Evolutionary conservation across 2,797 vertebrate genomes (phyloP).

Genomic region (Gymnothorax reevesii): DNA sequence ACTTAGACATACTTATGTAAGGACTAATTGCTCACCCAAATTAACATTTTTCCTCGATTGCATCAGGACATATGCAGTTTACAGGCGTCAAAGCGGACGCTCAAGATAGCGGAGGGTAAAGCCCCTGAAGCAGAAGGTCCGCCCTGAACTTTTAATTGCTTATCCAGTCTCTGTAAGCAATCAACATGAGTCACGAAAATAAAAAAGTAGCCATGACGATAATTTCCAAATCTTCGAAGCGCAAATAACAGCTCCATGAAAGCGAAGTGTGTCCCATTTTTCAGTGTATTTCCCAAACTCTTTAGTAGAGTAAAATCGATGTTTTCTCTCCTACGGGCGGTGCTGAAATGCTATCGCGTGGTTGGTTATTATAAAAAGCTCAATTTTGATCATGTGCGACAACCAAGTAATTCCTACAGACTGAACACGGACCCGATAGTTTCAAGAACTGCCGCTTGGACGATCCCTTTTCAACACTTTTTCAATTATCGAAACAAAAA

Average conservation of each 20-base stretch:
- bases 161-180: neutral
- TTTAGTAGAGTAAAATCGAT: neutral
- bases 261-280: neutral
- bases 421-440: neutral
- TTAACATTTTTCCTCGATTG: conserved; percentile 8
- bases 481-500: neutral
- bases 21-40: neutral
- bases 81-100: neutral
- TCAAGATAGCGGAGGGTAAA: neutral
- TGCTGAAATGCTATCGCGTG: conserved; percentile 45
- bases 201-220: neutral
- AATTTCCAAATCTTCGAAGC: neutral
- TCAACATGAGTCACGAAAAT: neutral
- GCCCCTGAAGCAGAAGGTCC: neutral
- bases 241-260: neutral
- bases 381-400: neutral
- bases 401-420: conserved; percentile 36
- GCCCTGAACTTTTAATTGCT: neutral
- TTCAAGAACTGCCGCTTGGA: conserved; percentile 19
- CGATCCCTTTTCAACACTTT: neutral
- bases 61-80: neutral
- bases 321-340: conserved; percentile 26
- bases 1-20: neutral
- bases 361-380: conserved; percentile 57
- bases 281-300: neutral